phyloP scores from a whole-genome alignment of 1,140 invertebrate species.

The Eumaeus atala region DNA sequence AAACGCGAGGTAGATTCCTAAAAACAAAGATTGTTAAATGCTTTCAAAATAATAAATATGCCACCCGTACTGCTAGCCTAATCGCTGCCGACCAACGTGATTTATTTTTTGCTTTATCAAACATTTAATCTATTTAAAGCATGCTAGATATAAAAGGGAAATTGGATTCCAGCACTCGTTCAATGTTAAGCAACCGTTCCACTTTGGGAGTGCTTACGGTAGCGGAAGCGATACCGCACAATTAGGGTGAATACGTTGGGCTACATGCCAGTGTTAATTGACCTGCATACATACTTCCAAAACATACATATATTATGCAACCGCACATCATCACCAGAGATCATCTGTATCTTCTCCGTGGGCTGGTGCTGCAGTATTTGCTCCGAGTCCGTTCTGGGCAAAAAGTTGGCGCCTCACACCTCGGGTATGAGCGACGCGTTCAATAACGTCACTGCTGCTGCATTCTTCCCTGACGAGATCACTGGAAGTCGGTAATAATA shows the following conservation, averaged over 20 bases:
- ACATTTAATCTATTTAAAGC: no score
- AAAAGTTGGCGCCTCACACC: constrained; percentile 82
- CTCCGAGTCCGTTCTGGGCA: constrained; percentile 64
- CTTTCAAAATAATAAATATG: neutral
- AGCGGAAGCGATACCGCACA: no score
- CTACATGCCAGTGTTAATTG: no score
- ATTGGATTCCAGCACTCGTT: no score
- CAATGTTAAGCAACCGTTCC: no score
- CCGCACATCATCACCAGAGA: constrained; percentile 76
- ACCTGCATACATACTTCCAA: no score
- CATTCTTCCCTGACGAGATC: constrained; percentile 57
- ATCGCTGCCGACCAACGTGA: no score
- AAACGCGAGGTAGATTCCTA: constrained; percentile 86
- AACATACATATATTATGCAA: neutral
- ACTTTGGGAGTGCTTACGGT: no score
- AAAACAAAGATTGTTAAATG: constrained; percentile 17
- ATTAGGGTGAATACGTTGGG: no score
- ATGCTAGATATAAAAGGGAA: no score
- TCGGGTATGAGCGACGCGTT: constrained; percentile 59
- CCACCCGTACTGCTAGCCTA: no score
- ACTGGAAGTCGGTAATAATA: constrained; percentile 50
- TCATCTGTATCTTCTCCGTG: constrained; percentile 79
- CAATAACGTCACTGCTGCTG: constrained; percentile 50
- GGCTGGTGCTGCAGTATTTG: constrained; percentile 77
- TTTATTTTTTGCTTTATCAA: no score